Evolutionary conservation across 2,113 vertebrate genomes (phyloP), one percentile per base, ranked within the genome.

Genomic region (Lonchura striata): DNA sequence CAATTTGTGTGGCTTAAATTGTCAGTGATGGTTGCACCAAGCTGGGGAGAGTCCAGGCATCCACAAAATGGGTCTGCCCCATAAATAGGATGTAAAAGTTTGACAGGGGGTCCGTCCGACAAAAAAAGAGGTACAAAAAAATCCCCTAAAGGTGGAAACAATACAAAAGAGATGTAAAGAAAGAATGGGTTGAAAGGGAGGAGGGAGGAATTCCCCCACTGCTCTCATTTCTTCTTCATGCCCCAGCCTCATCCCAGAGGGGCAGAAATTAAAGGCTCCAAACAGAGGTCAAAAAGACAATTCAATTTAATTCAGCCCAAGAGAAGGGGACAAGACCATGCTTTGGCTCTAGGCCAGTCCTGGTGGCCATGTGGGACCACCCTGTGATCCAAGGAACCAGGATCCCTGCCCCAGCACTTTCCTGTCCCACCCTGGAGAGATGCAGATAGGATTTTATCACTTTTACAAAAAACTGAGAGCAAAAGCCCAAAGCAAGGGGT

Each of bases 221-320:
- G 72, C 39, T 92, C 50, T 46, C 0, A 0, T 53, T 96, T 96
- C 83, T 81, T 81, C 57, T 63, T 74, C 23, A 7, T 63, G 39
- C 14, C 15, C 13, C 1, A 0, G 18, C 20, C 56, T 70, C 27
- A 60, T 44, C 86, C 76, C 77, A 64, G 54, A 75, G 78, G 41
- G 33, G 42, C 71, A 95, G 84, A 63, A 92, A 82, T 66, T 27
- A 82, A 22, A 46, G 8, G 24, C 24, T 52, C 46, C 6, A 10
- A 92, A 37, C 25, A 72, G 76, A 77, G 46, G 68, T 65, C 64
- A 75, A 69, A 90, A 88, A 64, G 88, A 52, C 82, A 94, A 80
- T 90, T 93, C 21, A 37, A 37, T 90, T 88, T 75, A 94, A 31
- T 19, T 69, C 0, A 3, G 46, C n/a, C 61, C 63, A 95, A 68